Evolutionary conservation across 2,113 vertebrate genomes (phyloP), one percentile per base, ranked within the genome.

Genomic region (Lepidothrix coronata): DNA sequence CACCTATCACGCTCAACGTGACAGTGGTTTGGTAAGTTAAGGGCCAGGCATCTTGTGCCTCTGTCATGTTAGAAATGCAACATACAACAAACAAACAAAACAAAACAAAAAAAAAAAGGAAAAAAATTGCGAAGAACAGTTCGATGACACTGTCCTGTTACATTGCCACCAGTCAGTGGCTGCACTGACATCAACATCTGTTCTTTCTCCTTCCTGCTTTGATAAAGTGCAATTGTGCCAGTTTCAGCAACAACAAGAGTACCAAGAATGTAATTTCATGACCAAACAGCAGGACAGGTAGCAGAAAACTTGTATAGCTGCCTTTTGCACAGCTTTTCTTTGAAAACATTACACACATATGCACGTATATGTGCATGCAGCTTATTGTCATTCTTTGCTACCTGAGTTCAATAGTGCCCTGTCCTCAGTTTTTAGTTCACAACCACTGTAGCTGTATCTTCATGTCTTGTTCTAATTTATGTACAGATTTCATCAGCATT

Each of bases 1-100:
- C 1, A 1, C 22, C 43, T 18, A 17, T 28, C 21, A 8, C 3
- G 0, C 2, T 13, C 12, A 0, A 0, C 1, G 2, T 5, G 8
- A 22, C 35, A n/a, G 24, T 5, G 1, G 6, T 27, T 58, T 0
- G 0, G 35, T 33, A 35, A 52, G 19, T 52, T 27, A 4, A 12
- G 11, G 31, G 23, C 28, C 1, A 1, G 39, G 16, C 9, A 85
- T 49, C 19, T 10, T 3, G 0, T 49, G 33, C 28, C 17, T 62
- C 65, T 77, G 14, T 17, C 48, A 2, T 14, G 9, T 51, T 55
- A 51, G 24, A 63, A 70, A 39, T 54, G 30, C 14, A 82, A 30
- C 15, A 46, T 16, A 22, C 0, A 1, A n/a, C 11, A 67, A 25
- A 51, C 14, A 51, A 27, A 15, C 44, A 49, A 49, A 49, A 49